phyloP scores from a whole-genome alignment of 2,113 vertebrate species.

The Columbina picui region DNA sequence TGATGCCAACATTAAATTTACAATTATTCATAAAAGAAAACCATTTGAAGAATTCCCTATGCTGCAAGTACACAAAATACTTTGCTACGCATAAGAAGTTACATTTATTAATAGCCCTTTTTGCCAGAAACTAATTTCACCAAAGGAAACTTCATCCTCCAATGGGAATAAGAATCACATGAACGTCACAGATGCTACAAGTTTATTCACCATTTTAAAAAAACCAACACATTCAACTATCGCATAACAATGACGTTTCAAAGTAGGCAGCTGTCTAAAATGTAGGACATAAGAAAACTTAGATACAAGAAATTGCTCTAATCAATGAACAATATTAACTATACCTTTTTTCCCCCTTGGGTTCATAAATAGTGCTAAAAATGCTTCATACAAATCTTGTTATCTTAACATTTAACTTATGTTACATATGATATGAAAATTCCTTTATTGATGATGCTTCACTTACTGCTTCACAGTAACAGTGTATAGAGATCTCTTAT shows the following conservation, averaged over 20 bases:
- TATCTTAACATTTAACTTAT: not conserved
- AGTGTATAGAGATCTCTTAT: not conserved
- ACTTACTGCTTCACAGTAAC: not conserved
- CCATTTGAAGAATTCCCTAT: slow-evolving; percentile 70
- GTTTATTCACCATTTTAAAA: slow-evolving; percentile 10
- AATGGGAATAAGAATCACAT: slow-evolving; percentile 52
- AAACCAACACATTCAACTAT: not conserved
- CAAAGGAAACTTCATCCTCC: slow-evolving; percentile 61
- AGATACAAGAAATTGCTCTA: not conserved
- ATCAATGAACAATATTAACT: not conserved
- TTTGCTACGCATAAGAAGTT: slow-evolving; percentile 67
- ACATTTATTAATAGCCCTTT: slow-evolving; percentile 66
- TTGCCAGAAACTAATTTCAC: slow-evolving; percentile 60
- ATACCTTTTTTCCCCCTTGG: not conserved
- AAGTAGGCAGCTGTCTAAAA: not conserved
- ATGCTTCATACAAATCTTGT: not conserved
- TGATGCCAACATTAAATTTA: slow-evolving; percentile 74
- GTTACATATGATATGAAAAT: not conserved
- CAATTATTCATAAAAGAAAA: slow-evolving; percentile 76
- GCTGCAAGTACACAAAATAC: slow-evolving; percentile 70
- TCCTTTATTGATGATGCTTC: not conserved
- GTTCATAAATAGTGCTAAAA: not conserved
- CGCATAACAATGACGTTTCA: not conserved
- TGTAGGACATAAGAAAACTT: not conserved
- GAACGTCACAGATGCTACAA: slow-evolving; percentile 2